These are phyloP conservation scores for Crocuta crocuta DNA, from an alignment of 2,113 vertebrate species.

Conservation along the genomic window DNA sequence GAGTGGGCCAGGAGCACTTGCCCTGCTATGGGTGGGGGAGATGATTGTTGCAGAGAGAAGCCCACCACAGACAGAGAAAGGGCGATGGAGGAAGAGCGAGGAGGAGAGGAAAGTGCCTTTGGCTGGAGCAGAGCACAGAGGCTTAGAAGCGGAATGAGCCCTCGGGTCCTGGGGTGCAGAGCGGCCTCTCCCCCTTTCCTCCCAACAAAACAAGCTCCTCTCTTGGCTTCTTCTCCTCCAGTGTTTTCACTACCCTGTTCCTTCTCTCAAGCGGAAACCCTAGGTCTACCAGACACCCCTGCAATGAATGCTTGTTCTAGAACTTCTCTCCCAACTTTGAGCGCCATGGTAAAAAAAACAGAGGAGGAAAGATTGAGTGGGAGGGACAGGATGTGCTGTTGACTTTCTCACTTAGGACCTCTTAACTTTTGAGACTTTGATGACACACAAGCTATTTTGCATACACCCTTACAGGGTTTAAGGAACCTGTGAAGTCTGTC, in stretches of 20 bases:
- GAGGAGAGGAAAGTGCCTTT: background rate
- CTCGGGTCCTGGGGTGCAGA: background rate
- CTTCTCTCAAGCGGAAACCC: background rate
- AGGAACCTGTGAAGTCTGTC: background rate
- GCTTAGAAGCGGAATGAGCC: no score
- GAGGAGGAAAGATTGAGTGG: background rate
- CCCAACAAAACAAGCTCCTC: background rate
- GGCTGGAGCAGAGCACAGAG: background rate
- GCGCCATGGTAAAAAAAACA: background rate
- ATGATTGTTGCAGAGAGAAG: background rate
- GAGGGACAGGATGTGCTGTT: background rate
- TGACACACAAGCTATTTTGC: background rate
- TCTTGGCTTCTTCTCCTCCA: background rate
- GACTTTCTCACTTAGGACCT: background rate
- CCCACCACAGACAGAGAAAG: background rate
- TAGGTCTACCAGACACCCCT: background rate
- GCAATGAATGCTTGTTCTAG: background rate
- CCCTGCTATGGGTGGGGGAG: background rate
- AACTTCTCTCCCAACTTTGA: background rate
- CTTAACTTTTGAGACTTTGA: background rate
- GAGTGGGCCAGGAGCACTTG: background rate
- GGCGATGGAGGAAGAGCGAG: background rate
- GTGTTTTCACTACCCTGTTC: background rate
- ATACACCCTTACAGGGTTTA: background rate
- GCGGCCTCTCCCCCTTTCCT: background rate